Evolutionary conservation across 1,140 invertebrate species (phyloP).

Genomic region (Lerema accius): DNA sequence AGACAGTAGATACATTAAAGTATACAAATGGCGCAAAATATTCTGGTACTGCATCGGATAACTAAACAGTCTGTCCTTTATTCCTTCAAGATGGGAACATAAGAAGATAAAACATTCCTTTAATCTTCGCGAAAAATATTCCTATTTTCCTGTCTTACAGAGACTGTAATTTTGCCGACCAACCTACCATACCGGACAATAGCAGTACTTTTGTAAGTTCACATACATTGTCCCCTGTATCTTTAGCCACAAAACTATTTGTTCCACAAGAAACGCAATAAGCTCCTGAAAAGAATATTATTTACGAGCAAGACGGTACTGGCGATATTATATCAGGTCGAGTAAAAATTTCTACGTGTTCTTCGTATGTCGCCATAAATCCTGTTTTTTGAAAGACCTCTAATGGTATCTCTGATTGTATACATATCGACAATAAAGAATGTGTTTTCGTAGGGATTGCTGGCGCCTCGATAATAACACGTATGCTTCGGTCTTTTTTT

Average conservation of each 20-base stretch:
- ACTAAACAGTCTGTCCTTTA: not conserved
- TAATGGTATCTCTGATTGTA: constrained; percentile 66
- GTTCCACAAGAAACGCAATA: constrained; percentile 68
- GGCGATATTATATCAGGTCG: constrained; percentile 67
- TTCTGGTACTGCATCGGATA: no score
- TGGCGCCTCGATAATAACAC: constrained; percentile 9
- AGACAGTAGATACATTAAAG: no score
- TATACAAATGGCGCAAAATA: no score
- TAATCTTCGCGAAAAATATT: constrained; percentile 25
- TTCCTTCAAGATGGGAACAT: not conserved
- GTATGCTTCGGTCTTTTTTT: constrained; percentile 3
- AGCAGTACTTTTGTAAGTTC: constrained; percentile 30
- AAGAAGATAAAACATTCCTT: constrained; percentile 15
- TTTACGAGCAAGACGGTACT: constrained; percentile 71
- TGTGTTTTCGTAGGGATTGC: constrained; percentile 16
- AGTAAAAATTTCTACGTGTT: constrained; percentile 73
- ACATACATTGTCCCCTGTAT: constrained; percentile 39
- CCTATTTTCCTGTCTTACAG: constrained; percentile 1
- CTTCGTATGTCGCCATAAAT: constrained; percentile 67
- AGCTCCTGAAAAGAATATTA: constrained; percentile 78
- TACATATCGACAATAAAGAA: constrained; percentile 33
- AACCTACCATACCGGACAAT: constrained; percentile 69
- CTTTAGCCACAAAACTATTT: constrained; percentile 50
- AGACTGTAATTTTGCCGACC: constrained; percentile 57
- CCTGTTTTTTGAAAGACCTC: constrained; percentile 61